phyloP scores from a whole-genome alignment of 2,888 invertebrate genomes.

The Synanthedon vespiformis region DNA sequence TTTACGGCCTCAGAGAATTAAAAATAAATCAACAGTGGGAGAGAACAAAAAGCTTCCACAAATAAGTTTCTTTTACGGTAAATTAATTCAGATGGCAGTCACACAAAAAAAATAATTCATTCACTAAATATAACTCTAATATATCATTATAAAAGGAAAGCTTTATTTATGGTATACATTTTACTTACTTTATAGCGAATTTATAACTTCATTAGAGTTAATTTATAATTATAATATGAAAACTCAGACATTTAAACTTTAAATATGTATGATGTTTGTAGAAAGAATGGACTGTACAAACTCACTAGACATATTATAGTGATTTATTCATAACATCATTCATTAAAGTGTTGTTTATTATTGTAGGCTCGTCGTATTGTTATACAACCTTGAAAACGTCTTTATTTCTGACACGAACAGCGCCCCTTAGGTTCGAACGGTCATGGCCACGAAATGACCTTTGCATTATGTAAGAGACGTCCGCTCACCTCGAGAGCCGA shows the following conservation, averaged over 20 bases:
- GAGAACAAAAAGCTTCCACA: neutral
- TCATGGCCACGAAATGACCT: constrained; percentile 50
- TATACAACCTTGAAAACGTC: constrained; percentile 45
- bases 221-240: no score
- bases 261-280: no score
- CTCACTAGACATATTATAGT: no score
- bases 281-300: no score
- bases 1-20: constrained; percentile 13
- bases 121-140: no score
- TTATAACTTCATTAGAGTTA: no score
- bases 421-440: constrained; percentile 42
- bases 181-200: no score
- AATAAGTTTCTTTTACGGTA: neutral
- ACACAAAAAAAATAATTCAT: no score
- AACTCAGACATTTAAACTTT: no score
- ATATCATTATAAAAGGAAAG: no score
- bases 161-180: no score
- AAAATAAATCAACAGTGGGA: constrained; percentile 9
- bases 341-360: neutral
- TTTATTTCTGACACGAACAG: constrained; percentile 40
- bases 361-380: constrained; percentile 20
- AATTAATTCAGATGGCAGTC: neutral
- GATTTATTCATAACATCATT: no score
- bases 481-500: constrained; percentile 48
- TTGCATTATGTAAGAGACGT: constrained; percentile 34